Evolutionary conservation across 2,797 vertebrate species (phyloP).

Genomic region (Paguma larvata): DNA sequence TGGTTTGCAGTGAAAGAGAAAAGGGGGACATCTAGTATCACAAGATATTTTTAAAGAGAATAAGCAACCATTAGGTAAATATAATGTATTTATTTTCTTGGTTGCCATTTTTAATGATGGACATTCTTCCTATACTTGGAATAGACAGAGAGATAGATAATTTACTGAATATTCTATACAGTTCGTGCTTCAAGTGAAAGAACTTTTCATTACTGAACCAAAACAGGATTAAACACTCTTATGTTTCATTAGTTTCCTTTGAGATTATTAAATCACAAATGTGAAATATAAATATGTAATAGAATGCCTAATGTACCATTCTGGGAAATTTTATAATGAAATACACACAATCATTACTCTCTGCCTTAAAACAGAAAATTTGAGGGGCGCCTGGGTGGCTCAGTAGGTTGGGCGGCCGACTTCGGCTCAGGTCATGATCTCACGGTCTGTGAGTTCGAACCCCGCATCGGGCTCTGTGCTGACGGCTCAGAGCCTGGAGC

Average conservation of each 20-base stretch:
- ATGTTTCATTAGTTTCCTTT: not conserved
- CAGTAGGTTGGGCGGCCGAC: no score
- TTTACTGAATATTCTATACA: not conserved
- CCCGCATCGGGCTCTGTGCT: no score
- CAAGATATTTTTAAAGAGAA: not conserved
- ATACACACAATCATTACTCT: not conserved
- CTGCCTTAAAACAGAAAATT: not conserved
- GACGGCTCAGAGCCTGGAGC: no score
- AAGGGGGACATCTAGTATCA: not conserved
- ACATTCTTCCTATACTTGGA: not conserved
- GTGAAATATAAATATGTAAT: not conserved
- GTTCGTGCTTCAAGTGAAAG: not conserved
- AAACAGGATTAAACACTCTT: not conserved
- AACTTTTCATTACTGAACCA: not conserved
- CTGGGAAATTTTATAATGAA: not conserved
- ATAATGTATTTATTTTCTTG: not conserved
- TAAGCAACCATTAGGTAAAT: not conserved
- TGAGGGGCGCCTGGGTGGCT: no score
- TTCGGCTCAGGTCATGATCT: no score
- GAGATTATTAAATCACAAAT: not conserved
- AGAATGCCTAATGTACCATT: not conserved
- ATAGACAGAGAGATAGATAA: not conserved
- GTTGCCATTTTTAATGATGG: not conserved
- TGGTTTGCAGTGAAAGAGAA: not conserved
- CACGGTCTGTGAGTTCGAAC: no score